phyloP scores from a whole-genome alignment of 2,888 invertebrate genomes.

The Pandemis heparana region DNA sequence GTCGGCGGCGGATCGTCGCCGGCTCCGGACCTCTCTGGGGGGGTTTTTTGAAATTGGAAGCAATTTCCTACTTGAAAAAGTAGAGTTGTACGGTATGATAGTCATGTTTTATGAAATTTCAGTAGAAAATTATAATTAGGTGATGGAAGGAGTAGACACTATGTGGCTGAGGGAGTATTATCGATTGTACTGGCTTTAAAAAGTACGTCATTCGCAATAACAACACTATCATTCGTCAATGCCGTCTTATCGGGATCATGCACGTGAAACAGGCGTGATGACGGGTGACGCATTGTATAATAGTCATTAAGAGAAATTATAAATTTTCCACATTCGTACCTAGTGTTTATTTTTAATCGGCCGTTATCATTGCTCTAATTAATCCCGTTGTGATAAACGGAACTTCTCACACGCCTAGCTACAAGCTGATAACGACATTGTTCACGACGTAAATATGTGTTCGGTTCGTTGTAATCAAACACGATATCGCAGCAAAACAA shows the following conservation, averaged over 20 bases:
- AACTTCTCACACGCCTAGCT: slow-evolving; percentile 43
- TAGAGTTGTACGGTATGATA: neutral
- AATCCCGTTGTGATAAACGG: slow-evolving; percentile 39
- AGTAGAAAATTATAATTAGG: no score
- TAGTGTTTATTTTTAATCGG: slow-evolving; percentile 50
- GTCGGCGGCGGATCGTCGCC: slow-evolving; percentile 80
- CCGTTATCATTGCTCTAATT: slow-evolving; percentile 43
- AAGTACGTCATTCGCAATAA: slow-evolving; percentile 3
- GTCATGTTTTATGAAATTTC: neutral
- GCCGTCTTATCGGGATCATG: neutral
- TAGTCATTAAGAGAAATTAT: slow-evolving; percentile 37
- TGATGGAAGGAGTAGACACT: no score
- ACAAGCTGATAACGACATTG: slow-evolving; percentile 38
- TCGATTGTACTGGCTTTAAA: neutral
- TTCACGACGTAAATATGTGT: slow-evolving; percentile 41
- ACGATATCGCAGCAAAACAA: slow-evolving; percentile 75
- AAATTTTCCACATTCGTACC: slow-evolving; percentile 38
- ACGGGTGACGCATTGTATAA: slow-evolving; percentile 17
- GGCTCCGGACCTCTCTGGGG: slow-evolving; percentile 64
- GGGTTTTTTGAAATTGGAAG: slow-evolving; percentile 46
- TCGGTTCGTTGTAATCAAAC: slow-evolving; percentile 39
- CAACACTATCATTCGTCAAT: neutral
- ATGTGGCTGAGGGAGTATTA: neutral
- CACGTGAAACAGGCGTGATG: slow-evolving; percentile 21
- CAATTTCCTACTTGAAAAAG: neutral